A percentile compares a stretch with the other conserved stretches of the same genome.
Conservation (phyloP, 2,113 vertebrate species). For the Prionailurus viverrinus region DNA sequence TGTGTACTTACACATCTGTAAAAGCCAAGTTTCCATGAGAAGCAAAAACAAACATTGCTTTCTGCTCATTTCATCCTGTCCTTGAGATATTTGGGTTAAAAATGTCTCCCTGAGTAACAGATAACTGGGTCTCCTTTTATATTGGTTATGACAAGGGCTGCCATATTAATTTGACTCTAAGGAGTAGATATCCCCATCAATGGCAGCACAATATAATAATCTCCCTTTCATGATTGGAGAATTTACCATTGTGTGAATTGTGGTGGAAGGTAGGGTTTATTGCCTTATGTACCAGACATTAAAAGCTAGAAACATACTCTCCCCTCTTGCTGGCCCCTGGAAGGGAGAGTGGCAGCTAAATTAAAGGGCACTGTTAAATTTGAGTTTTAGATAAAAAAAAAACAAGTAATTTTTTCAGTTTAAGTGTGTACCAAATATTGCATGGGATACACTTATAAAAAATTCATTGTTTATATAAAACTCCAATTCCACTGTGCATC, state of each 20-base stretch:
- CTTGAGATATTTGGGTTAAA: not conserved
- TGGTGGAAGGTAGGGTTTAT: not conserved
- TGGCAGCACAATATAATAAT: not conserved
- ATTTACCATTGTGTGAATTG: not conserved
- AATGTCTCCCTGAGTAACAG: not conserved
- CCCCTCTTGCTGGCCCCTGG: not conserved
- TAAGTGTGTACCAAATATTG: not conserved
- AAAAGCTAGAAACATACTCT: not conserved
- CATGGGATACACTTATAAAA: not conserved
- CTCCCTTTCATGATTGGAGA: not conserved
- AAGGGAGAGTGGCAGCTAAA: not conserved
- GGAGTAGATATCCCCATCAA: not conserved
- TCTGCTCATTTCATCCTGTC: not conserved
- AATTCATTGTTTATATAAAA: not conserved
- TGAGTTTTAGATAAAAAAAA: conserved; percentile 26
- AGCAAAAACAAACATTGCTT: not conserved
- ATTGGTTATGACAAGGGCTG: not conserved
- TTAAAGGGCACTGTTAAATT: not conserved
- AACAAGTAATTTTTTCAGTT: not conserved
- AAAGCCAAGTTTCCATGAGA: conserved; percentile 22
- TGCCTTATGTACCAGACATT: not conserved
- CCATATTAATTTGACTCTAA: not conserved
- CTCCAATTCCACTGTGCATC: not conserved
- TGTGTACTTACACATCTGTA: not conserved
- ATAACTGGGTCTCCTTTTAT: not conserved